phyloP scores from a whole-genome alignment of 2,888 invertebrate genomes.

The Tanytarsus gracilentus region DNA sequence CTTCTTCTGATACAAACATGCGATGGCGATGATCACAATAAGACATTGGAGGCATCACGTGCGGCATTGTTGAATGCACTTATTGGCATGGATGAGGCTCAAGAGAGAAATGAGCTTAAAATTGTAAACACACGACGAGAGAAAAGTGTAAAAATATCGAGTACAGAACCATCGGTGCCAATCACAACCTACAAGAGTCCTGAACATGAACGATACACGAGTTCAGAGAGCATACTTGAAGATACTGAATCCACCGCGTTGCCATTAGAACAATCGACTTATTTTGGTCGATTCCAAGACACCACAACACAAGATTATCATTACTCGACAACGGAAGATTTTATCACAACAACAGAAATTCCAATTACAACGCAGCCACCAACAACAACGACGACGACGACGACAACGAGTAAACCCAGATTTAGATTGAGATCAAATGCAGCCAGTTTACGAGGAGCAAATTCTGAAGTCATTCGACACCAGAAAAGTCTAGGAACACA shows the following conservation, averaged over 20 bases:
- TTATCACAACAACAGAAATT: constrained; percentile 32
- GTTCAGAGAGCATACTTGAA: not conserved
- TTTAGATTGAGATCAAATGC: constrained; percentile 13
- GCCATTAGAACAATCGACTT: constrained; percentile 2
- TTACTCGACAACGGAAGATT: constrained; percentile 16
- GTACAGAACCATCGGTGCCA: constrained; percentile 29
- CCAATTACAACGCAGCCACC: constrained; percentile 16
- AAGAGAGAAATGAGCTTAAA: constrained; percentile 34
- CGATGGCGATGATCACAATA: constrained; percentile 58
- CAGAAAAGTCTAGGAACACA: constrained; percentile 9
- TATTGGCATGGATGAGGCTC: constrained; percentile 50
- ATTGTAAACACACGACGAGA: constrained; percentile 23
- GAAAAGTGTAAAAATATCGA: constrained; percentile 9
- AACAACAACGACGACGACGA: constrained; percentile 36
- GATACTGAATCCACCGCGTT: constrained; percentile 38
- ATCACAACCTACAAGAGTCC: constrained; percentile 34
- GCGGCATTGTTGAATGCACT: constrained; percentile 59
- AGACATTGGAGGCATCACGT: constrained; percentile 60
- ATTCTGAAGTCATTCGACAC: not conserved
- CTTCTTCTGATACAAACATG: constrained; percentile 70
- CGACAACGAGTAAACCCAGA: constrained; percentile 32
- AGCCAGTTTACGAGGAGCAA: constrained; percentile 2
- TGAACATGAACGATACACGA: constrained; percentile 25
- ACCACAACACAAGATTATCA: constrained; percentile 16
- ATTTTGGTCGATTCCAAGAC: constrained; percentile 15